These are phyloP conservation scores for Saguinus imperator DNA, from an alignment of 2,113 vertebrate species.

Conservation along the genomic window DNA sequence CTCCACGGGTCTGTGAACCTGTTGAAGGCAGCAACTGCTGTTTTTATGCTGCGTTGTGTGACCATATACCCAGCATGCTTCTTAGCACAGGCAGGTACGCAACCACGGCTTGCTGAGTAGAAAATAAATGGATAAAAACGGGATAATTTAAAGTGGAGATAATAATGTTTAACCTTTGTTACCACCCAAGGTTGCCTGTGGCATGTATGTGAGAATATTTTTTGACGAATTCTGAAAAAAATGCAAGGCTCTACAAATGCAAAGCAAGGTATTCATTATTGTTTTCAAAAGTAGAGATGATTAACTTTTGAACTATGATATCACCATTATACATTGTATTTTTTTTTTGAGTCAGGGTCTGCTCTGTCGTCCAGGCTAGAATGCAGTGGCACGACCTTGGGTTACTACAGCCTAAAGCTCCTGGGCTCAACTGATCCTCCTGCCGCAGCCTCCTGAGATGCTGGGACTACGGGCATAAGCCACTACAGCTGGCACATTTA, in stretches of 20 bases:
- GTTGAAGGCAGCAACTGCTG: neutral
- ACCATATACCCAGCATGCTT: neutral
- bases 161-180: neutral
- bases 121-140: conserved; percentile 18
- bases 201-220: neutral
- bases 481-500: no score
- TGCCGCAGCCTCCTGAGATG: no score
- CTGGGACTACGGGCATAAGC: no score
- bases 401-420: no score
- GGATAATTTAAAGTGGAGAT: neutral
- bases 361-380: no score
- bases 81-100: no score
- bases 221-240: conserved; percentile 29
- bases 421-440: no score
- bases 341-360: no score
- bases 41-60: neutral
- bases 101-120: neutral
- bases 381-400: no score
- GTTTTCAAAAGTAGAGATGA: conserved; percentile 14
- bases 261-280: neutral
- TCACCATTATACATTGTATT: neutral
- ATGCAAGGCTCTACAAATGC: neutral
- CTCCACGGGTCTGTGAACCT: neutral
- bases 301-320: conserved; percentile 15
- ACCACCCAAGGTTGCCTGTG: neutral